Evolutionary conservation across 35 echinoderm and acorn worm genomes (phyloP), one percentile per base, ranked within the genome.

Genomic region (Ophioderma brevispina): DNA sequence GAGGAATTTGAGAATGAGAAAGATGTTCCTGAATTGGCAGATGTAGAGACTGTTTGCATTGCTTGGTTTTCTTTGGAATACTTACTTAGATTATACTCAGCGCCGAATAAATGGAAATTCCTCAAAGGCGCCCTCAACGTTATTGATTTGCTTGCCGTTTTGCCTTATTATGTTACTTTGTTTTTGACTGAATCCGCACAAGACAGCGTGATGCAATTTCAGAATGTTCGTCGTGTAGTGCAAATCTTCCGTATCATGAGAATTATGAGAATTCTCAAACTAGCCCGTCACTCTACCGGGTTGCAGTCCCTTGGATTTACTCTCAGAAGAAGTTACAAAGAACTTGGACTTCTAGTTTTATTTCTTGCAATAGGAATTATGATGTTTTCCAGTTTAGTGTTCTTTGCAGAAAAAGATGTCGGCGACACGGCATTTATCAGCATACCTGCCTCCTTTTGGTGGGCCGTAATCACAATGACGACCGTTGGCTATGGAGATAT

Each of bases 61-160:
- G 97, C 91, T 28, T 99, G 97, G 97, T 99, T 99, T 52, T 95
- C 97, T 0, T 39, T 99, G 28, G 97, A 99, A 81, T 99, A 99
- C 40, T 43, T 99, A 35, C 92, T 99, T 0, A 77, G 97, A 40
- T 85, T 99, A 10, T 64, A 93, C 43, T 95, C 97, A 30, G 90
- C 97, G 35, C 97, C 97, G 0, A 95, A 99, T 37, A 99, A 99
- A 81, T 99, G 97, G 97, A 99, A 99, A 85, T 99, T 99, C 40
- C 93, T 99, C 43, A 99, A 99, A 77, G 97, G 90, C 32, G 86
- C 90, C 1, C 94, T 99, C 31, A 99, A 99, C 80, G 92, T 99
- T 79, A 99, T 99, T 35, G 97, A 99, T 85, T 88, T 99, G n/a
- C 64, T 99, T 36, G 97, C 97, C 79, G 95, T 99, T 46, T 64